These are phyloP conservation scores for Himalopsyche kuldschensis DNA, from an alignment of 2,888 invertebrate species.

Conservation along the genomic window DNA sequence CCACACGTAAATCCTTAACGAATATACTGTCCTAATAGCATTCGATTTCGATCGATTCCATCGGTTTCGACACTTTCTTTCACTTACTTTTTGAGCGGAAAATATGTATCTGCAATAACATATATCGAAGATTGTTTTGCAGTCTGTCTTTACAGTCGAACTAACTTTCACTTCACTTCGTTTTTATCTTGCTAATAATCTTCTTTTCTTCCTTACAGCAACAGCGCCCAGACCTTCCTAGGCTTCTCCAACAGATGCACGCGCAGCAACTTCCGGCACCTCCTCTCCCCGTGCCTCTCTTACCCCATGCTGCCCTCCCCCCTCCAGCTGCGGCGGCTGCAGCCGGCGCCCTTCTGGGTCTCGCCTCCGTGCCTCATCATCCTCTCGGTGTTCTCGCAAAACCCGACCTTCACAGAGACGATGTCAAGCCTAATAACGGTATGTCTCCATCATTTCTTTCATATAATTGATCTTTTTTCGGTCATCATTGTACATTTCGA, in stretches of 20 bases:
- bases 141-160: too few species aligned
- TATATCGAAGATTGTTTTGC: too few species aligned
- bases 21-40: too few species aligned
- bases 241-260: slow-evolving; percentile 90
- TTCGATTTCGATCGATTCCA: too few species aligned
- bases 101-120: too few species aligned
- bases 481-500: background rate
- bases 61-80: too few species aligned
- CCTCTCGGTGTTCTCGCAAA: slow-evolving; percentile 76
- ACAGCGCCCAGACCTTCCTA: slow-evolving; percentile 82
- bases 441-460: slow-evolving; percentile 16
- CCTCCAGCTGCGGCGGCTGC: slow-evolving; percentile 59
- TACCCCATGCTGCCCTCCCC: slow-evolving; percentile 56
- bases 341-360: slow-evolving; percentile 63
- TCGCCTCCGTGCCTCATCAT: slow-evolving; percentile 70
- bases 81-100: too few species aligned
- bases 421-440: slow-evolving; percentile 77
- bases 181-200: background rate
- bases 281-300: slow-evolving; percentile 66
- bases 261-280: slow-evolving; percentile 82
- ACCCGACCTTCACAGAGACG: slow-evolving; percentile 68
- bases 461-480: background rate
- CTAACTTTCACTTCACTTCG: too few species aligned
- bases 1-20: too few species aligned
- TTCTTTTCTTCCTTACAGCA: slow-evolving; percentile 63